Percentiles rank a stretch among this genome's conserved stretches.
Evolutionary conservation across 2,113 vertebrate species (phyloP).

Genomic region (Raja brachyura): DNA sequence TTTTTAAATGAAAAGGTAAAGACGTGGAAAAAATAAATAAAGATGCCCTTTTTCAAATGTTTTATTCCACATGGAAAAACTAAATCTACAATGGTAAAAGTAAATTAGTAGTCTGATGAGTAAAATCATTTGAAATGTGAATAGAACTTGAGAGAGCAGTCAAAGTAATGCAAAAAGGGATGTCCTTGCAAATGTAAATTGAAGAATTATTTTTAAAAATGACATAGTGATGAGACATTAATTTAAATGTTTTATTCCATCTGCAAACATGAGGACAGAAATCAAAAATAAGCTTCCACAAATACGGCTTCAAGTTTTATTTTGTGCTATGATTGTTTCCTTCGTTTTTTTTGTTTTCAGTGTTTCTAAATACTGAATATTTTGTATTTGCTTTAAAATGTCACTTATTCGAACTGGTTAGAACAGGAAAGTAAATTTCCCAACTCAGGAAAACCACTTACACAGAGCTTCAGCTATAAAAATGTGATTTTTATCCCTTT

Average conservation of each 20-base stretch:
- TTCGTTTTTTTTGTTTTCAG: slow-evolving; percentile 11
- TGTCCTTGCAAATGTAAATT: not conserved
- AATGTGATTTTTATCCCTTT: slow-evolving; percentile 21
- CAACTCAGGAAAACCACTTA: slow-evolving; percentile 37
- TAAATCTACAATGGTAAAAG: not conserved
- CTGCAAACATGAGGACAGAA: not conserved
- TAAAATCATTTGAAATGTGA: not conserved
- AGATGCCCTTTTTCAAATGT: not conserved
- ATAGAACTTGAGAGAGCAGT: not conserved
- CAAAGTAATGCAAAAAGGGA: not conserved
- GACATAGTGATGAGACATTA: not conserved
- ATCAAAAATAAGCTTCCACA: slow-evolving; percentile 24
- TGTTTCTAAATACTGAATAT: slow-evolving; percentile 3
- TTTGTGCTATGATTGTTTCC: not conserved
- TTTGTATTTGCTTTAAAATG: slow-evolving; percentile 27
- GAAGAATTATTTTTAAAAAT: too few relatives aligned
- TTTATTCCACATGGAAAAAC: not conserved
- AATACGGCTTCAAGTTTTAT: not conserved
- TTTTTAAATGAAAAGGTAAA: not conserved
- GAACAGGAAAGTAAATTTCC: slow-evolving; percentile 30
- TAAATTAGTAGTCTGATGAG: not conserved
- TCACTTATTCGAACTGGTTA: slow-evolving; percentile 30
- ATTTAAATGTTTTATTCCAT: not conserved
- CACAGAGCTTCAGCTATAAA: slow-evolving; percentile 22
- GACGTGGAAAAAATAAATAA: not conserved